Evolutionary conservation across 2,797 vertebrate species (phyloP).

Genomic region (Galago senegalensis): DNA sequence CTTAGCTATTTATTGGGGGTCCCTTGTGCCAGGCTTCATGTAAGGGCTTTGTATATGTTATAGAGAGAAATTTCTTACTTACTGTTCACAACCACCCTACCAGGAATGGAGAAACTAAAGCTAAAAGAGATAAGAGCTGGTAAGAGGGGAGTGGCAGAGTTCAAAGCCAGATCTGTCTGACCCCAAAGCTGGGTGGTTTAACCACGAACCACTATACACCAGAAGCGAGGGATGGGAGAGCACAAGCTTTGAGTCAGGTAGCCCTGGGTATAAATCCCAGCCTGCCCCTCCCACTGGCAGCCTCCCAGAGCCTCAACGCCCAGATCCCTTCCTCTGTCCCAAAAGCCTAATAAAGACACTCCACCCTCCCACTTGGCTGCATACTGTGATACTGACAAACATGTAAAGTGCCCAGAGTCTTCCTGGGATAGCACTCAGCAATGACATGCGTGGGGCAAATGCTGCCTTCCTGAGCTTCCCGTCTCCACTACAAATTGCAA

Average conservation of each 20-base stretch:
- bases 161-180: neutral
- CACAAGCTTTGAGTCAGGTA: rapidly evolving
- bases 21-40: neutral
- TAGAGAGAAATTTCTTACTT: slow-evolving; percentile 19
- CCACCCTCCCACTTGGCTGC: too few species aligned
- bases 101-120: neutral
- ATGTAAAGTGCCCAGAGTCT: neutral
- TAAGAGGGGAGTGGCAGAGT: neutral
- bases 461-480: neutral
- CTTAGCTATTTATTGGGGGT: neutral
- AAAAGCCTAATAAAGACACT: neutral
- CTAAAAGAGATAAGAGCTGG: neutral
- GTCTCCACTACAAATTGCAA: neutral
- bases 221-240: neutral
- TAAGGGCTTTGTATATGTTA: slow-evolving; percentile 38
- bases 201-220: rapidly evolving
- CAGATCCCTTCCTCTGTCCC: neutral
- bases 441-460: too few species aligned
- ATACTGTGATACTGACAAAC: rapidly evolving
- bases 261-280: neutral
- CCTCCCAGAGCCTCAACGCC: neutral
- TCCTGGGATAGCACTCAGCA: neutral
- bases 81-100: slow-evolving; percentile 35
- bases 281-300: neutral
- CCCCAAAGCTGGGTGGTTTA: neutral